A percentile compares a stretch with the other conserved stretches of the same genome.
Conservation (phyloP, 2,888 invertebrate genomes). For the Tetranychus piercei region DNA sequence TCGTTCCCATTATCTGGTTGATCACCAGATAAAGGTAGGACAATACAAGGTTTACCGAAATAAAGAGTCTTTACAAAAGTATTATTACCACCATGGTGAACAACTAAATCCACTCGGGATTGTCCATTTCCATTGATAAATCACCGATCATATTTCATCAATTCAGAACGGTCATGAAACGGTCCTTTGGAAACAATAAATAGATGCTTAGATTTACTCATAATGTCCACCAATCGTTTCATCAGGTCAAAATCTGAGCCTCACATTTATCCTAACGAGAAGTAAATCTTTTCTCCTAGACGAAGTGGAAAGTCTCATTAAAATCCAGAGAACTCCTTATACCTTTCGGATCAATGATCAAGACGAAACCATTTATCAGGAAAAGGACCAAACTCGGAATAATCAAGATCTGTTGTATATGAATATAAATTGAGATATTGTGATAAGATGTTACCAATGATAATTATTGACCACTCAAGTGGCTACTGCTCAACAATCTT, state of each 20-base stretch:
- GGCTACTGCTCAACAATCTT: too few species aligned
- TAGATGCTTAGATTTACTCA: not conserved
- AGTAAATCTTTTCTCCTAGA: not conserved
- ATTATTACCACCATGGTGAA: conserved; percentile 2
- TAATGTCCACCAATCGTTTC: not conserved
- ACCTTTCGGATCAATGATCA: not conserved
- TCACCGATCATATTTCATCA: not conserved
- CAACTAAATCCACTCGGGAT: not conserved
- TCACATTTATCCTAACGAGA: conserved; percentile 4
- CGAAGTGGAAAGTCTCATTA: not conserved
- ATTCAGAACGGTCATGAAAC: not conserved
- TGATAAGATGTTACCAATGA: too few species aligned
- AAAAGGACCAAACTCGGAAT: not conserved
- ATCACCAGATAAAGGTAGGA: conserved; percentile 12
- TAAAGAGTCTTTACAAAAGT: not conserved
- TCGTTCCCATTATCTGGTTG: not conserved
- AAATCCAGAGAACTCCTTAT: not conserved
- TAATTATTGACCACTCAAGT: too few species aligned
- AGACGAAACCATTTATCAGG: conserved; percentile 1
- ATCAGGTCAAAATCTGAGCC: not conserved
- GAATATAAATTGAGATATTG: not conserved
- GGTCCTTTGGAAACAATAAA: conserved; percentile 8
- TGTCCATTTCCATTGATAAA: not conserved
- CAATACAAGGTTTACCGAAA: conserved; percentile 17
- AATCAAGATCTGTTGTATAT: conserved; percentile 2